phyloP scores from a whole-genome alignment of 92 coral and sea anemone genomes.

The Chrysogorgia sp. region DNA sequence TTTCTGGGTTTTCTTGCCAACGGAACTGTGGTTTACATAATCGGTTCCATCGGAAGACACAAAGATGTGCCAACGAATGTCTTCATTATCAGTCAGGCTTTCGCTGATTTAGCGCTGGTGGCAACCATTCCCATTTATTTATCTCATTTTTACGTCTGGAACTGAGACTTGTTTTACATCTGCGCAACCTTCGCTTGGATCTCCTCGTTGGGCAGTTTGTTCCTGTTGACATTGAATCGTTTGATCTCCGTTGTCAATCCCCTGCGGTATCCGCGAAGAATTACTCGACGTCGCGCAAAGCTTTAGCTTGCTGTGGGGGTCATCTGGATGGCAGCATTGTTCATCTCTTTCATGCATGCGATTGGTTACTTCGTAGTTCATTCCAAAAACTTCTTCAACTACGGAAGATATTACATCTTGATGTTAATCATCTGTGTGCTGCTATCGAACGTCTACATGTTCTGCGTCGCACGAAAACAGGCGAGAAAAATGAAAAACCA shows the following conservation, averaged over 20 bases:
- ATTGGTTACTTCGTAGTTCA: slow-evolving; percentile 10
- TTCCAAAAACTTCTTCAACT: no score
- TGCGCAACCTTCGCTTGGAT: slow-evolving; percentile 16
- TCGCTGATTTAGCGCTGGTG: slow-evolving; percentile 11
- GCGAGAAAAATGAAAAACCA: no score
- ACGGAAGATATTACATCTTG: slow-evolving; percentile 12
- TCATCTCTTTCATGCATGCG: background rate
- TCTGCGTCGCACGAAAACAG: background rate
- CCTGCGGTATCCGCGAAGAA: slow-evolving; percentile 10
- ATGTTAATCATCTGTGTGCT: background rate
- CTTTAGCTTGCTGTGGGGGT: background rate
- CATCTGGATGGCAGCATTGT: no score
- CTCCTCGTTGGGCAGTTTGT: slow-evolving; percentile 25
- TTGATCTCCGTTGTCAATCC: slow-evolving; percentile 10
- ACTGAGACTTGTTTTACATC: slow-evolving; percentile 19
- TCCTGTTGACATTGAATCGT: slow-evolving; percentile 27
- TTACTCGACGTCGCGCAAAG: slow-evolving; percentile 17
- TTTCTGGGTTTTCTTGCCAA: slow-evolving; percentile 18
- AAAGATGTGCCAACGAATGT: slow-evolving; percentile 25
- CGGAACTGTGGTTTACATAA: slow-evolving; percentile 4
- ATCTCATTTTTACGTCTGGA: slow-evolving; percentile 15
- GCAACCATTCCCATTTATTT: background rate
- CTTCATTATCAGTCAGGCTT: slow-evolving; percentile 35
- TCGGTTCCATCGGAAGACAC: background rate
- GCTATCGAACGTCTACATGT: background rate